Percentiles rank a stretch among this genome's conserved stretches.
Conservation (phyloP, 2,888 invertebrate species). For the Drosophila melanosoma region DNA sequence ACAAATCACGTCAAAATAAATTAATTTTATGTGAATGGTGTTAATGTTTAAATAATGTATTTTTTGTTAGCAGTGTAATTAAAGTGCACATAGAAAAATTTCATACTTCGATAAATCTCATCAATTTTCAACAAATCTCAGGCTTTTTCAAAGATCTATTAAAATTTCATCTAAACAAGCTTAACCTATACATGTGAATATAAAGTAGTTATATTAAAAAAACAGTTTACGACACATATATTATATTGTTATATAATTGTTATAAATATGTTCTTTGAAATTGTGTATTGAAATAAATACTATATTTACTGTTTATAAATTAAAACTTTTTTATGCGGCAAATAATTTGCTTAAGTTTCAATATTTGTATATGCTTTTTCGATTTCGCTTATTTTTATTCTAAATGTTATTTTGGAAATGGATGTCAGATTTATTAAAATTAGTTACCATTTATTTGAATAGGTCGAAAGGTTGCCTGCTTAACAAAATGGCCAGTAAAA, state of each 20-base stretch:
- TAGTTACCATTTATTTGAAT: neutral
- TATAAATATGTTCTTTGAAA: neutral
- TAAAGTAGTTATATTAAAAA: constrained; percentile 21
- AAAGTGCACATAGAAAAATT: constrained; percentile 7
- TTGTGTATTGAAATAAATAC: constrained; percentile 23
- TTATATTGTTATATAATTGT: constrained; percentile 8
- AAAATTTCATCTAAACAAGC: constrained; percentile 23
- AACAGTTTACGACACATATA: neutral
- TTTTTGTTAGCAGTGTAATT: constrained; percentile 15
- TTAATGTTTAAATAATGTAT: constrained; percentile 9
- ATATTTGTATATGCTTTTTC: neutral
- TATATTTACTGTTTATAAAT: constrained; percentile 7
- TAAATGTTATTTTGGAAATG: neutral
- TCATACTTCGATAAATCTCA: constrained; percentile 32
- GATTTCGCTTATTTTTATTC: neutral
- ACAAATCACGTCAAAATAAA: neutral
- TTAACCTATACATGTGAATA: constrained; percentile 22
- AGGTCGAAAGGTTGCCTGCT: neutral
- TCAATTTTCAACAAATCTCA: constrained; percentile 43
- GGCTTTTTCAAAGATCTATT: constrained; percentile 33
- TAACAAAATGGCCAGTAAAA: neutral
- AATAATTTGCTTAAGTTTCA: neutral
- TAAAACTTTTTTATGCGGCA: neutral
- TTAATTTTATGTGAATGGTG: constrained; percentile 1
- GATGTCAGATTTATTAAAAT: neutral